A percentile compares a stretch with the other conserved stretches of the same genome.
Evolutionary conservation across 2,797 vertebrate species (phyloP).

Genomic region (Eremophila alpestris): DNA sequence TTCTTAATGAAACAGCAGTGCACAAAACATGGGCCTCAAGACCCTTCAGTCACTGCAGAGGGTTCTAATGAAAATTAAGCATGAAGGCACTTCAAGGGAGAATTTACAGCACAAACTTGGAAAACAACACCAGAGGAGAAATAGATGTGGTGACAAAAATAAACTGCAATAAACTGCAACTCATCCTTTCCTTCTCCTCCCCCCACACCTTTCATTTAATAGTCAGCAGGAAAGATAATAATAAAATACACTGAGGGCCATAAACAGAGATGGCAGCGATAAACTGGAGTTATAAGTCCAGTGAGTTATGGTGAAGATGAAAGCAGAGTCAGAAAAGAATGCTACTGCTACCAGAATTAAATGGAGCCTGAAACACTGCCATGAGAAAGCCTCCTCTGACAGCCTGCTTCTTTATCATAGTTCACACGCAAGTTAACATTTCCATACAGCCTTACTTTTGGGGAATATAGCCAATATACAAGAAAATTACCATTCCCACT

Average conservation of each 20-base stretch:
- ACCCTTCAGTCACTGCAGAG: neutral
- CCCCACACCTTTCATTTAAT: constrained; percentile 9
- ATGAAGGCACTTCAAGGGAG: neutral
- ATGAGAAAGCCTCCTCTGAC: neutral
- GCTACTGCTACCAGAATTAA: constrained; percentile 30
- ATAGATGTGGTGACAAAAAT: constrained; percentile 22
- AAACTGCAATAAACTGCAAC: constrained; percentile 24
- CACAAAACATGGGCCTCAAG: neutral
- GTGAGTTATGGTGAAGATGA: constrained; percentile 43
- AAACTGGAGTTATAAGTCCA: constrained; percentile 47
- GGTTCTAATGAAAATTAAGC: neutral
- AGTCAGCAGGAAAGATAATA: constrained; percentile 33
- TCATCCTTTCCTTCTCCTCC: neutral
- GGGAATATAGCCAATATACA: neutral
- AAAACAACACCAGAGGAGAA: neutral
- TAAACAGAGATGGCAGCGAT: constrained; percentile 30
- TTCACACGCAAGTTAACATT: neutral
- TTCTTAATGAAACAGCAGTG: neutral
- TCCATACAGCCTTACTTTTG: neutral
- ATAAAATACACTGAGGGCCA: constrained; percentile 33
- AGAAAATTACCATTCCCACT: neutral
- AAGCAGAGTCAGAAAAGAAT: constrained; percentile 43
- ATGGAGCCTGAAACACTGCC: constrained; percentile 21
- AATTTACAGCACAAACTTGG: constrained; percentile 13
- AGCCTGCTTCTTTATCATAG: neutral